Evolutionary conservation across 2,113 vertebrate genomes (phyloP).

Genomic region (Columba livia): DNA sequence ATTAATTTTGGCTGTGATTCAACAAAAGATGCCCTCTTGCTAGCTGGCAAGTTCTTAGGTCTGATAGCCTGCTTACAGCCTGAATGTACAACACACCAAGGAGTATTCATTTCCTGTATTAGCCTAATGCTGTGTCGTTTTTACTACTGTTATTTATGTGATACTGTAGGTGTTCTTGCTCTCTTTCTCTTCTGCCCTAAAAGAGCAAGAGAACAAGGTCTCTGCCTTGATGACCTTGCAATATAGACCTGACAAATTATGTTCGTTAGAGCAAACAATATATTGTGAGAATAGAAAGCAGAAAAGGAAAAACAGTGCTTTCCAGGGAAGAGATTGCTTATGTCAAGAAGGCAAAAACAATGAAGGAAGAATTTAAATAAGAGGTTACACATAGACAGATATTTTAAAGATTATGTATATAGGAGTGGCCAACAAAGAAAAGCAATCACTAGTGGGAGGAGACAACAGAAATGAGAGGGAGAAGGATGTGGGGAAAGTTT

Average conservation of each 20-base stretch:
- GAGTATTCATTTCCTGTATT: slow-evolving; percentile 18
- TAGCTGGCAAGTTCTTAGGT: background rate
- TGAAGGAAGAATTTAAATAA: background rate
- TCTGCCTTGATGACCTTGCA: background rate
- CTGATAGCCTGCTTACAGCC: background rate
- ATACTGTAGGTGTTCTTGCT: background rate
- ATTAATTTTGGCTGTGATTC: slow-evolving; percentile 22
- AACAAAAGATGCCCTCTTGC: background rate
- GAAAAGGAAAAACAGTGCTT: background rate
- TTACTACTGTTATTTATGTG: slow-evolving; percentile 38
- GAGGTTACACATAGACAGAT: background rate
- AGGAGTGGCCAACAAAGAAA: background rate
- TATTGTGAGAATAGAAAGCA: background rate
- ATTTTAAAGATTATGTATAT: background rate
- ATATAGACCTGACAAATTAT: background rate
- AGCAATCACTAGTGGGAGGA: background rate
- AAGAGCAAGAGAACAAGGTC: background rate
- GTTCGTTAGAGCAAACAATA: background rate
- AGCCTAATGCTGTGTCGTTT: slow-evolving; percentile 5
- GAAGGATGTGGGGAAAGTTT: background rate
- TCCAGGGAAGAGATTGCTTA: background rate
- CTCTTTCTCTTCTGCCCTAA: background rate
- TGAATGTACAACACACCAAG: slow-evolving; percentile 26
- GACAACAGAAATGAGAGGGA: background rate
- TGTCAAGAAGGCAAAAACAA: background rate